Evolutionary conservation across 2,113 vertebrate species (phyloP).

Genomic region (Heliornis fulica): DNA sequence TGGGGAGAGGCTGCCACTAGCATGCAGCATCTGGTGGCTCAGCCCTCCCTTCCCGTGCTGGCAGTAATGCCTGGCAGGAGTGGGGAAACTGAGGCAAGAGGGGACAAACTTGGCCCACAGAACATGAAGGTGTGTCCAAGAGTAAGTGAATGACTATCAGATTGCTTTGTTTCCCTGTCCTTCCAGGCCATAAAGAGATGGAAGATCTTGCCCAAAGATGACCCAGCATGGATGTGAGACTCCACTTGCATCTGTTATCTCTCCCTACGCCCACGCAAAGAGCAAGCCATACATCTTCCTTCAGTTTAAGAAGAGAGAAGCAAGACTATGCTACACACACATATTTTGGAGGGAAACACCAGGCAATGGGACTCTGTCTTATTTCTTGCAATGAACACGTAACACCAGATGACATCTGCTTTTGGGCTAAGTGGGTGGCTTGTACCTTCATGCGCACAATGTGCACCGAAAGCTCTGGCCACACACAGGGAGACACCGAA

Average conservation of each 20-base stretch:
- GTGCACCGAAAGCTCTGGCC: background rate
- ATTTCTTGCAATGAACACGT: background rate
- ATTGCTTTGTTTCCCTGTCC: background rate
- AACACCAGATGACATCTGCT: background rate
- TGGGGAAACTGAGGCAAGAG: background rate
- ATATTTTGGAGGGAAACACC: background rate
- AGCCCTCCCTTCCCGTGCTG: background rate
- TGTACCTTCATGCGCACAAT: background rate
- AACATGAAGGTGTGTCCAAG: rapidly evolving
- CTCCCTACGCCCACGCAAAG: background rate
- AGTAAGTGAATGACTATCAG: background rate
- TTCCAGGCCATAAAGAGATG: background rate
- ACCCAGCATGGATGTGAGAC: background rate
- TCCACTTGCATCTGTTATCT: background rate
- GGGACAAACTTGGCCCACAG: background rate
- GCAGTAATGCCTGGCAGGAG: background rate
- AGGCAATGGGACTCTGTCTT: background rate
- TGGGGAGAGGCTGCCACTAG: background rate
- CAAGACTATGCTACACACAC: background rate
- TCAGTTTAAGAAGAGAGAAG: background rate
- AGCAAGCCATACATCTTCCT: background rate
- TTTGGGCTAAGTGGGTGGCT: background rate
- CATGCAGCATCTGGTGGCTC: background rate
- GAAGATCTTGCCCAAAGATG: background rate
- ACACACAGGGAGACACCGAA: background rate